Evolutionary conservation across 2,113 vertebrate genomes (phyloP).

Genomic region (Phylloscopus trochilus): DNA sequence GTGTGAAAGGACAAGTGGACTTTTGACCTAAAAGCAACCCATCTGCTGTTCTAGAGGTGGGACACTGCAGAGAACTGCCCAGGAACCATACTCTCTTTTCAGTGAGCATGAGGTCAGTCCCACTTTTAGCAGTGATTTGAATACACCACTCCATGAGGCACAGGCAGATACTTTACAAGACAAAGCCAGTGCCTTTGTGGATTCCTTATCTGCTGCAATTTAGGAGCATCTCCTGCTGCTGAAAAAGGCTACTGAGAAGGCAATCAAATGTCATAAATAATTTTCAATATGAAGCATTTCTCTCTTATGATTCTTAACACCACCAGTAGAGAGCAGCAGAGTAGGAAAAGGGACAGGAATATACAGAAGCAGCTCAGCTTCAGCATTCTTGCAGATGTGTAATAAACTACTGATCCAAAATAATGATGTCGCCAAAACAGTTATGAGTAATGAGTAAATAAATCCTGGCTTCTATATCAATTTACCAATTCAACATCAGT

Average conservation of each 20-base stretch:
- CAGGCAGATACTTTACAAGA: background rate
- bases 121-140: background rate
- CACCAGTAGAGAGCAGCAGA: background rate
- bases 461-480: background rate
- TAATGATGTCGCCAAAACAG: background rate
- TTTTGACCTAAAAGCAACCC: background rate
- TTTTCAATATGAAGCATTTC: background rate
- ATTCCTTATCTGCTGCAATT: background rate
- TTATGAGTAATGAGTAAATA: background rate
- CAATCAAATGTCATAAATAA: background rate
- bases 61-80: background rate
- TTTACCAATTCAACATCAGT: background rate
- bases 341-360: rapidly evolving
- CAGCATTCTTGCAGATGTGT: background rate
- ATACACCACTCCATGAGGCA: background rate
- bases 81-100: background rate
- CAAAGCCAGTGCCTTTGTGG: no score
- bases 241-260: background rate
- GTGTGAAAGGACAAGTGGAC: background rate
- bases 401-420: background rate
- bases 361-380: background rate
- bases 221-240: background rate
- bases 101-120: background rate
- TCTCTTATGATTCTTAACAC: background rate
- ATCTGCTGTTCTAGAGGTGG: background rate